Evolutionary conservation across 2,797 vertebrate genomes (phyloP).

Genomic region (Meda fulgida): DNA sequence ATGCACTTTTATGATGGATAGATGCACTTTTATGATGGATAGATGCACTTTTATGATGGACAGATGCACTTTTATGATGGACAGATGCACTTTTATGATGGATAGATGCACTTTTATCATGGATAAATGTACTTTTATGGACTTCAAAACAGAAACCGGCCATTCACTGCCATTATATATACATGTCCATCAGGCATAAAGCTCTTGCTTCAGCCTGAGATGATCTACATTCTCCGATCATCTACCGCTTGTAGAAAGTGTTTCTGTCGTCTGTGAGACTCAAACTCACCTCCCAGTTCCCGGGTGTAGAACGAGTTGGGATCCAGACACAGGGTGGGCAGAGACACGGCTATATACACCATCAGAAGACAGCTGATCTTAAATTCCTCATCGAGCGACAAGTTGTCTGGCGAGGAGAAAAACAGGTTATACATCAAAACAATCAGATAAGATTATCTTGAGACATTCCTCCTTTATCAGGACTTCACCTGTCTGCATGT

Average conservation of each 20-base stretch:
- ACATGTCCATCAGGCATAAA: not conserved
- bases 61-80: no score
- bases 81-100: no score
- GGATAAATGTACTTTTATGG: no score
- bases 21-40: no score
- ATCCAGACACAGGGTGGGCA: constrained; percentile 85
- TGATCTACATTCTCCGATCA: not conserved
- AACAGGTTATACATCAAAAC: not conserved
- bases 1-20: no score
- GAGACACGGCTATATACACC: constrained; percentile 87
- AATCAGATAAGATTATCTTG: no score
- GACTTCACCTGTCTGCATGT: constrained; percentile 83
- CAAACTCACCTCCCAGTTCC: constrained; percentile 82
- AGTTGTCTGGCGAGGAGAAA: constrained; percentile 76
- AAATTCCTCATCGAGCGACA: constrained; percentile 88
- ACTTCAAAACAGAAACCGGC: no score
- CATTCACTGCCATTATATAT: no score
- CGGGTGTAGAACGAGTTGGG: constrained; percentile 82
- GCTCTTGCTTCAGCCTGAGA: not conserved
- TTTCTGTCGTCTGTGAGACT: not conserved
- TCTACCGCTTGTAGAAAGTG: not conserved
- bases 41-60: no score
- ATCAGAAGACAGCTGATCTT: constrained; percentile 89
- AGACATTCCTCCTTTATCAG: not conserved
- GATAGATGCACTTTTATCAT: no score